Conservation (phyloP, 1,140 invertebrate genomes). For the Colletes latitarsis region DNA sequence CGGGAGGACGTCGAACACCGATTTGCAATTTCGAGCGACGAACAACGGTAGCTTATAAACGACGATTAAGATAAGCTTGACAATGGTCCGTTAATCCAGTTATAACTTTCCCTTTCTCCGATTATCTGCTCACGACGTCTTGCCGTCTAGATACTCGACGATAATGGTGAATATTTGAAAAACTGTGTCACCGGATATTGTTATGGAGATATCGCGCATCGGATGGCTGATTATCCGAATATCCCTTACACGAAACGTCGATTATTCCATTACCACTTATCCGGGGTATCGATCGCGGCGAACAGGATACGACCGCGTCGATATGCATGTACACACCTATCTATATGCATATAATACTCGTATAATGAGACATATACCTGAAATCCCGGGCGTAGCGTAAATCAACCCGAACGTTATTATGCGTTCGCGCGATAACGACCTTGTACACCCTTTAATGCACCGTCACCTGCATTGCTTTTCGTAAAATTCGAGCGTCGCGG, state of each 20-base stretch:
- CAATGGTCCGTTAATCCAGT: constrained; percentile 55
- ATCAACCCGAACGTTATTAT: constrained; percentile 52
- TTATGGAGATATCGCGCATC: constrained; percentile 49
- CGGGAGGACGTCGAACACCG: not conserved
- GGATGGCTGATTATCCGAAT: constrained; percentile 55
- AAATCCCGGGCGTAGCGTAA: constrained; percentile 54
- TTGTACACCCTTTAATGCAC: constrained; percentile 24
- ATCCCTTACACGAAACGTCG: constrained; percentile 63
- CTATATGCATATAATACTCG: constrained; percentile 38
- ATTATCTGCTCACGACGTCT: not conserved
- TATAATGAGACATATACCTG: constrained; percentile 55
- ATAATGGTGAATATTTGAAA: constrained; percentile 28
- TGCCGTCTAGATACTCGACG: not conserved
- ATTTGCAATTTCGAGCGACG: not conserved
- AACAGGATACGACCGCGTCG: constrained; percentile 39
- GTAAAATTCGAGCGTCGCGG: not conserved
- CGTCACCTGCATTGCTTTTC: constrained; percentile 23
- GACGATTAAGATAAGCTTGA: constrained; percentile 38
- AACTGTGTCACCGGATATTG: constrained; percentile 56
- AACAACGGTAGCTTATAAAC: constrained; percentile 8
- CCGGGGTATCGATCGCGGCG: constrained; percentile 51
- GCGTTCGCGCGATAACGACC: constrained; percentile 31
- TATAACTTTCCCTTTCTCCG: constrained; percentile 8
- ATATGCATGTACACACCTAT: constrained; percentile 13
- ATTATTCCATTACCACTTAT: constrained; percentile 66